Base-by-base conservation (phyloP, 2,797 vertebrate genomes). In the Champsocephalus esox region DNA sequence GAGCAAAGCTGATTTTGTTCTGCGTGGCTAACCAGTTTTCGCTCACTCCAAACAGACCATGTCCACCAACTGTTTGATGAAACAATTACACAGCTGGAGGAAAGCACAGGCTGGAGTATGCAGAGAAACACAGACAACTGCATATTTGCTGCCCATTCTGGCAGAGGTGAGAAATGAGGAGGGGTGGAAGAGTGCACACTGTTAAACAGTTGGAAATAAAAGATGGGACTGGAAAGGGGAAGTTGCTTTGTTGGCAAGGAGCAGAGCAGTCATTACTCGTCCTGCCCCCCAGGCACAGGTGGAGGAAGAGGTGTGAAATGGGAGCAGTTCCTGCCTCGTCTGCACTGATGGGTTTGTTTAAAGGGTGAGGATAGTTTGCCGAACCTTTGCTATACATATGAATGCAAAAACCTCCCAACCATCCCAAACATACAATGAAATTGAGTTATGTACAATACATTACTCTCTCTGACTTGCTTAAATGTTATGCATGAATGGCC, bases 121-220 rank as follows among this genome's bases (percentile, higher is more conserved):
- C 43, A 65, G 71, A 73, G 65, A 84, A 79, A 59, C 74, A 70
- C 70, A n/a, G 38, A 64, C 81, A 81, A 78, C 49, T 66, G 70
- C 67, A 66, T 66, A 76, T 80, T 78, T 84, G 69, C 77, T 64
- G 76, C 75, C 61, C 72, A 66, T 77, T 83, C 75, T 54, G 66
- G 73, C 14, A 84, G 77, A 85, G 76, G 90, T 96, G 95, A 96
- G 95, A 95, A 96, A 97, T 95, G 94, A 94, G 91, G 80, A 48
- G 84, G 76, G 74, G 71, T 55, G 89, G 93, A 94, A 92, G 21
- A 92, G 83, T 83, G 66, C 81, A 84, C 58, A 52, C 69, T 78
- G 83, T 84, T 87, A 89, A 93, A 87, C 84, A 83, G 84, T 77
- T 72, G 86, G 93, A 93, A 88, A 89, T 93, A 92, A 93, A 87